Conservation (phyloP, 1,140 invertebrate genomes). For the Conus betulinus region DNA sequence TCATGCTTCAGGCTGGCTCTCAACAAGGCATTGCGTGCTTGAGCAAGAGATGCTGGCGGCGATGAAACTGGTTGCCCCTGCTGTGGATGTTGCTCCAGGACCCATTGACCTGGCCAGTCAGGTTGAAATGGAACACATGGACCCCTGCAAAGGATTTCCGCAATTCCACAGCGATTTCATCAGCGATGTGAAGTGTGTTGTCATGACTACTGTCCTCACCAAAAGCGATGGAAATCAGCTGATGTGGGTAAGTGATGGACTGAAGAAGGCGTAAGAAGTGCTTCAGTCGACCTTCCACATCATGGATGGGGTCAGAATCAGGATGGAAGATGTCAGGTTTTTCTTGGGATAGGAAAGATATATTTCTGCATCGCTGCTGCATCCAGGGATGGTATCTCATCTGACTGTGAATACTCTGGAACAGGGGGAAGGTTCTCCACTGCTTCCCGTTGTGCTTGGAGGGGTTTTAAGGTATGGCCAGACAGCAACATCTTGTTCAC, state of each 20-base stretch:
- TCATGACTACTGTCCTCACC: conserved; percentile 71
- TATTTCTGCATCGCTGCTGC: conserved; percentile 47
- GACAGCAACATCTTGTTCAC: neutral
- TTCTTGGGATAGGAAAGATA: conserved; percentile 44
- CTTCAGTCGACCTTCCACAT: conserved; percentile 55
- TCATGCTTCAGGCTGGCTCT: conserved; percentile 52
- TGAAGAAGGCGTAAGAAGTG: conserved; percentile 57
- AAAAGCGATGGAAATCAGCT: conserved; percentile 65
- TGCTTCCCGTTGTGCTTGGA: neutral
- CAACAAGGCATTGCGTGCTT: conserved; percentile 64
- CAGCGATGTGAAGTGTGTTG: conserved; percentile 54
- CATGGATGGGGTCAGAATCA: conserved; percentile 71
- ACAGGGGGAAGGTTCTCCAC: conserved; percentile 47
- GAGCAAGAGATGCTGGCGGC: conserved; percentile 66
- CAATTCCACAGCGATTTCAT: conserved; percentile 51
- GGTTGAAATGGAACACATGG: conserved; percentile 57
- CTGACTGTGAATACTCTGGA: conserved; percentile 53
- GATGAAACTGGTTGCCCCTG: conserved; percentile 49
- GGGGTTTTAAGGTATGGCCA: neutral
- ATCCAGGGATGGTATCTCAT: conserved; percentile 53
- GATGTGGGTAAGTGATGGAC: conserved; percentile 64
- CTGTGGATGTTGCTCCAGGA: conserved; percentile 57
- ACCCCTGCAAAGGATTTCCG: conserved; percentile 55
- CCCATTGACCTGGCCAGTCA: conserved; percentile 52
- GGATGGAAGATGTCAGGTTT: conserved; percentile 47